phyloP scores from a whole-genome alignment of 2,888 invertebrate species.

The Sinopyrophorus schimmeli region DNA sequence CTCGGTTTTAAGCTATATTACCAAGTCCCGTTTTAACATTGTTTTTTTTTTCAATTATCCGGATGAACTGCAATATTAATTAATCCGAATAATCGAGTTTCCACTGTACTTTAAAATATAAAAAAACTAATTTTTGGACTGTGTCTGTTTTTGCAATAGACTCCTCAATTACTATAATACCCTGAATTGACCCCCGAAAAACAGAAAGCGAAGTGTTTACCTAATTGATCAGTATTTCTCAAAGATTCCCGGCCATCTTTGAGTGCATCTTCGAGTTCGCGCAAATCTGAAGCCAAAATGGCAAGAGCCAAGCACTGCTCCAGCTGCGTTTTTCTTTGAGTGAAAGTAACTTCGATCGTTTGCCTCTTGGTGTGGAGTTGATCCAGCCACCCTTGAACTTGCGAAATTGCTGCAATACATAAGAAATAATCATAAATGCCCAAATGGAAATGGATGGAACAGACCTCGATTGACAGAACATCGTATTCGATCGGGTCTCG shows the following conservation, averaged over 20 bases:
- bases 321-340: constrained; percentile 71
- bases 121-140: too few relatives aligned
- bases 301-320: constrained; percentile 79
- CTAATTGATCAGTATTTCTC: constrained; percentile 63
- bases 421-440: too few relatives aligned
- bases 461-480: constrained; percentile 56
- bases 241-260: constrained; percentile 61
- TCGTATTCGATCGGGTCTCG: constrained; percentile 65
- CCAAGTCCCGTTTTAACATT: too few relatives aligned
- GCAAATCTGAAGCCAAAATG: constrained; percentile 71
- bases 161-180: too few relatives aligned
- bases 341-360: constrained; percentile 69
- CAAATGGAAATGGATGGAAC: constrained; percentile 3
- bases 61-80: too few relatives aligned
- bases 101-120: too few relatives aligned
- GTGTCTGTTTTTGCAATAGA: too few relatives aligned
- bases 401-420: constrained; percentile 63
- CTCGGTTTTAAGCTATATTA: too few relatives aligned
- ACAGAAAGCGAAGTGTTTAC: constrained; percentile 45
- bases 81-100: too few relatives aligned
- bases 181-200: too few relatives aligned
- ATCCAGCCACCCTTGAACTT: constrained; percentile 76
- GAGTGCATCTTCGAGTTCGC: constrained; percentile 65
- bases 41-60: too few relatives aligned
- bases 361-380: constrained; percentile 75